Evolutionary conservation across 2,113 vertebrate genomes (phyloP).

Genomic region (Glaucomys volans): DNA sequence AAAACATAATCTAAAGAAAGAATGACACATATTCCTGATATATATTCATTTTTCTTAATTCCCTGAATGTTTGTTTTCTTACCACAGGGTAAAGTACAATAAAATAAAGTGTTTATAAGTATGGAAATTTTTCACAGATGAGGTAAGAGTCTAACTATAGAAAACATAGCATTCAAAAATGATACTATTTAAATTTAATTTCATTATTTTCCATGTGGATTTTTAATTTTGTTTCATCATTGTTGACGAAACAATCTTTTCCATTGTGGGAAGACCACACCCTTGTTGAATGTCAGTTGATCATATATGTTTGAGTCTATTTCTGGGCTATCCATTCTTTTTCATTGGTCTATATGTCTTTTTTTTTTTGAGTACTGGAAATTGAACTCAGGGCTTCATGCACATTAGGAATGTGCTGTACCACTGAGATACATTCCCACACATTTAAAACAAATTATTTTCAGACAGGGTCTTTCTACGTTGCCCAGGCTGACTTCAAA

Average conservation of each 20-base stretch:
- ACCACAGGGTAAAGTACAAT: background rate
- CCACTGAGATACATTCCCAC: too few relatives aligned
- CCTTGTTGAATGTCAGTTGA: background rate
- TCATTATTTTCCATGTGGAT: background rate
- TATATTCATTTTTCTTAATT: background rate
- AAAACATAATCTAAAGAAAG: background rate
- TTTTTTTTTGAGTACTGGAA: too few relatives aligned
- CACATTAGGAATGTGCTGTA: too few relatives aligned
- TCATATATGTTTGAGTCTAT: background rate
- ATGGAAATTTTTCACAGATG: background rate
- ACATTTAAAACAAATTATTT: too few relatives aligned
- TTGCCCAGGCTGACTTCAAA: too few relatives aligned
- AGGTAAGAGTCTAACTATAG: background rate
- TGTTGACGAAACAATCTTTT: background rate
- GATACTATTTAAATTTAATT: background rate
- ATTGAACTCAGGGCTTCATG: too few relatives aligned
- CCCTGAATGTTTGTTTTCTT: background rate
- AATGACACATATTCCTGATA: background rate
- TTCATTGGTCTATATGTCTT: too few relatives aligned
- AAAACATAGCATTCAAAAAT: background rate
- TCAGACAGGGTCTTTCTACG: too few relatives aligned
- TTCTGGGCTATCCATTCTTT: background rate
- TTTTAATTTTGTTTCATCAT: background rate
- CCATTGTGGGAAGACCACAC: background rate
- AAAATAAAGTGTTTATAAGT: background rate